phyloP scores from a whole-genome alignment of 2,113 vertebrate genomes.

The Hydropotes inermis region DNA sequence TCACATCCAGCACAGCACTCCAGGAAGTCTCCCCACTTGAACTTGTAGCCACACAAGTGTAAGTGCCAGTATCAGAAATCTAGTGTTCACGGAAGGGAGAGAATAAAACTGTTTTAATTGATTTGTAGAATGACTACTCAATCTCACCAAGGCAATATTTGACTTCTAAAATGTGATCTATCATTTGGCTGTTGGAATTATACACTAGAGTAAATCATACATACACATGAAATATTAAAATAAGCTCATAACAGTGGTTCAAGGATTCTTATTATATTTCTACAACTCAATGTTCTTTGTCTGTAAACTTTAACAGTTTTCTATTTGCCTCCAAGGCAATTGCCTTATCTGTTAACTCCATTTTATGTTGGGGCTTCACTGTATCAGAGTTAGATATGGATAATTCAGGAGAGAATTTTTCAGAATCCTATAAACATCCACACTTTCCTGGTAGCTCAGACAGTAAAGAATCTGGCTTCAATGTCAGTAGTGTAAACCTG shows the following conservation, averaged over 20 bases:
- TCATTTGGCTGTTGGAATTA: not conserved
- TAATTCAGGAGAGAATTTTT: not conserved
- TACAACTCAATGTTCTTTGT: not conserved
- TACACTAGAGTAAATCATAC: not conserved
- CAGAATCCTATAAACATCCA: not conserved
- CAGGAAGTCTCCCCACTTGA: constrained; percentile 98
- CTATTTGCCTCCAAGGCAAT: not conserved
- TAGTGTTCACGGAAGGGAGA: not conserved
- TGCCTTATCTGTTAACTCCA: not conserved
- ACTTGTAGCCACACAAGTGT: constrained; percentile 97
- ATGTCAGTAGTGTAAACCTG: not conserved
- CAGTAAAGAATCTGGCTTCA: not conserved
- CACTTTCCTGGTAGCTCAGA: not conserved
- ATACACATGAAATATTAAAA: not conserved
- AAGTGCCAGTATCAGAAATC: constrained; percentile 92
- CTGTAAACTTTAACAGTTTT: not conserved
- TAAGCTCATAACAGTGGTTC: not conserved
- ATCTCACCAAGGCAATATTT: not conserved
- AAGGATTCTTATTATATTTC: not conserved
- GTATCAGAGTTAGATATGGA: not conserved
- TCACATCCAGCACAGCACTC: constrained; percentile 96
- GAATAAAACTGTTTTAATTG: not conserved
- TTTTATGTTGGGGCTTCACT: not conserved
- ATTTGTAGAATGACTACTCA: not conserved
- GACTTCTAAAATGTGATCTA: not conserved